Evolutionary conservation across 2,797 vertebrate genomes (phyloP).

Genomic region (Cynopterus sphinx): DNA sequence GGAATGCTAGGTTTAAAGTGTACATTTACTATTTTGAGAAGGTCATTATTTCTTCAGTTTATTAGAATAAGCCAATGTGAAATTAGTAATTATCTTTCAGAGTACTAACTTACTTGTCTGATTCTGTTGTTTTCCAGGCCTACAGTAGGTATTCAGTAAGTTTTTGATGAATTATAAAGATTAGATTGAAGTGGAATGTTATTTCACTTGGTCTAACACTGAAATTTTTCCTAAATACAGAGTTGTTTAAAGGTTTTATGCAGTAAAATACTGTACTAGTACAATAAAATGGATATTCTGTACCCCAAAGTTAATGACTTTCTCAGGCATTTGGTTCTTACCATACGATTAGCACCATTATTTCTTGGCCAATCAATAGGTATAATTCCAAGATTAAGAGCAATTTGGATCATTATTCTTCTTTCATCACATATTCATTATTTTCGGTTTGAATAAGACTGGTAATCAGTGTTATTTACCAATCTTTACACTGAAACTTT

Average conservation of each 20-base stretch:
- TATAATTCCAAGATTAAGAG: slow-evolving; percentile 65
- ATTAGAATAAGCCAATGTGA: slow-evolving; percentile 49
- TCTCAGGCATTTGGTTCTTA: slow-evolving; percentile 62
- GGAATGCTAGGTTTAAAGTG: slow-evolving; percentile 1
- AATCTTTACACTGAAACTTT: slow-evolving; percentile 68
- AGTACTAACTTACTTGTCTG: slow-evolving; percentile 35
- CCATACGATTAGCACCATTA: slow-evolving; percentile 57
- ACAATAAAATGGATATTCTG: slow-evolving; percentile 53
- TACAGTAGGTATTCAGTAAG: slow-evolving; percentile 33
- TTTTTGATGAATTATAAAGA: slow-evolving; percentile 4
- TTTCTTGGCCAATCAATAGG: slow-evolving; percentile 66
- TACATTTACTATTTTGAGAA: slow-evolving; percentile 36
- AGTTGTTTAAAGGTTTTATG: slow-evolving; percentile 52
- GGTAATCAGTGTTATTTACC: slow-evolving; percentile 78
- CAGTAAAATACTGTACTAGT: slow-evolving; percentile 36
- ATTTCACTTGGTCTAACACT: slow-evolving; percentile 59
- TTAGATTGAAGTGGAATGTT: slow-evolving; percentile 20
- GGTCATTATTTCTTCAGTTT: slow-evolving; percentile 40
- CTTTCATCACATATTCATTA: slow-evolving; percentile 70
- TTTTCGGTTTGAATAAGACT: slow-evolving; percentile 75
- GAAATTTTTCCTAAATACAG: slow-evolving; percentile 54
- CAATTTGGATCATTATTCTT: slow-evolving; percentile 69
- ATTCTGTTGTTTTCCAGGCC: slow-evolving; percentile 43
- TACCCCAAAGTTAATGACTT: slow-evolving; percentile 62
- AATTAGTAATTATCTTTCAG: slow-evolving; percentile 1